A percentile compares a stretch with the other conserved stretches of the same genome.
These are phyloP conservation scores for Pitangus sulphuratus DNA, from an alignment of 2,797 vertebrate genomes.

Conservation along the genomic window DNA sequence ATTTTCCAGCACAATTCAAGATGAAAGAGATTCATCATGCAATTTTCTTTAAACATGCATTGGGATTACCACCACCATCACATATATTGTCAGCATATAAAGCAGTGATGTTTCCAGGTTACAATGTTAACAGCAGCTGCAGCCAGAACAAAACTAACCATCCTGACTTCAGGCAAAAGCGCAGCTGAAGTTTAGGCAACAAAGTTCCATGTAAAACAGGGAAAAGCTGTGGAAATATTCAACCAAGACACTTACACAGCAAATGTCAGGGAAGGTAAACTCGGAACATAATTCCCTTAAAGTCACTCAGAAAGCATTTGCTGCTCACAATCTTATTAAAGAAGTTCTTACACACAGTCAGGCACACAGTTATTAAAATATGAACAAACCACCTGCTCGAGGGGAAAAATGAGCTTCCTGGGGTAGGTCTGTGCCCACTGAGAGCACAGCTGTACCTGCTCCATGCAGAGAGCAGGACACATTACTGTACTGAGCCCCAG, in stretches of 20 bases:
- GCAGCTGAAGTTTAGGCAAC: neutral
- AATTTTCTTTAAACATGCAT: neutral
- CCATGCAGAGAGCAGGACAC: neutral
- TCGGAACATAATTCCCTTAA: neutral
- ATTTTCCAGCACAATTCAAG: constrained; percentile 27
- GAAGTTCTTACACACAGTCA: neutral
- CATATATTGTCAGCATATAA: neutral
- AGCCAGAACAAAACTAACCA: neutral
- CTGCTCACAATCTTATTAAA: neutral
- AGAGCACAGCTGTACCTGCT: neutral
- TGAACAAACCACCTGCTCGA: neutral
- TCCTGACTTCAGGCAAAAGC: neutral
- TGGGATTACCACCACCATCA: neutral
- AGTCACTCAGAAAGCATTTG: neutral
- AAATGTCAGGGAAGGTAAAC: neutral
- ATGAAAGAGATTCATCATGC: neutral
- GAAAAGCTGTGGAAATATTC: neutral
- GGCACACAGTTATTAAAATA: neutral
- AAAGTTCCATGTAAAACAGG: neutral
- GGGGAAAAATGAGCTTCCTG: neutral
- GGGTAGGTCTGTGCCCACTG: neutral
- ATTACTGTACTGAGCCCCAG: neutral
- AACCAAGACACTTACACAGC: neutral
- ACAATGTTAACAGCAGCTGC: neutral
- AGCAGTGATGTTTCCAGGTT: neutral